phyloP scores from a whole-genome alignment of 2,888 invertebrate genomes.

The Odontocerum albicorne region DNA sequence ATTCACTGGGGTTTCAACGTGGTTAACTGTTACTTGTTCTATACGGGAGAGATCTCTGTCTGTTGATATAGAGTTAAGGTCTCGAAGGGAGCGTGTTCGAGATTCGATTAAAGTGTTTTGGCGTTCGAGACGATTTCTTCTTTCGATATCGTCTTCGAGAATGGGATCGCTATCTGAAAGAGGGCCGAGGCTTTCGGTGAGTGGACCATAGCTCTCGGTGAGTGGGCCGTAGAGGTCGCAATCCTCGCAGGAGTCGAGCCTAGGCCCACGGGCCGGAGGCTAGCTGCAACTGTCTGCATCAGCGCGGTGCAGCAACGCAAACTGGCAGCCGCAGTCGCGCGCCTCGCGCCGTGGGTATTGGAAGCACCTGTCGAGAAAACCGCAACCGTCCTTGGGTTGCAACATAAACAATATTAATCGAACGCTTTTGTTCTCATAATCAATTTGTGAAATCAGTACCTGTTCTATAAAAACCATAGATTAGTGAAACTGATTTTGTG shows the following conservation, averaged over 20 bases:
- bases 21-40: not conserved
- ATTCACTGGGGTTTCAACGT: not conserved
- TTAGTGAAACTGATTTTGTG: too few species aligned
- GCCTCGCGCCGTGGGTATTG: conserved; percentile 77
- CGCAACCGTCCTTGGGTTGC: conserved; percentile 65
- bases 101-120: too few species aligned
- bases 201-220: conserved; percentile 41
- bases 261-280: conserved; percentile 48
- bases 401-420: conserved; percentile 12
- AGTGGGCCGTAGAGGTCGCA: conserved; percentile 51
- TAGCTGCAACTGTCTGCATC: conserved; percentile 67
- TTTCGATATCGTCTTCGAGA: conserved; percentile 6
- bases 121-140: conserved; percentile 1
- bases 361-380: conserved; percentile 87
- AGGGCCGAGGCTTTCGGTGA: conserved; percentile 41
- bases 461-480: too few species aligned
- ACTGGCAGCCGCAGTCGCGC: conserved; percentile 89
- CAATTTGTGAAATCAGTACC: too few species aligned
- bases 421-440: not conserved
- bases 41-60: not conserved
- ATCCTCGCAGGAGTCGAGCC: conserved; percentile 55
- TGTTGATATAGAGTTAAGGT: not conserved
- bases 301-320: conserved; percentile 84
- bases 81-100: not conserved
- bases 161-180: conserved; percentile 32